phyloP scores from a whole-genome alignment of 2,888 invertebrate genomes.

The Eupithecia pulchellata region DNA sequence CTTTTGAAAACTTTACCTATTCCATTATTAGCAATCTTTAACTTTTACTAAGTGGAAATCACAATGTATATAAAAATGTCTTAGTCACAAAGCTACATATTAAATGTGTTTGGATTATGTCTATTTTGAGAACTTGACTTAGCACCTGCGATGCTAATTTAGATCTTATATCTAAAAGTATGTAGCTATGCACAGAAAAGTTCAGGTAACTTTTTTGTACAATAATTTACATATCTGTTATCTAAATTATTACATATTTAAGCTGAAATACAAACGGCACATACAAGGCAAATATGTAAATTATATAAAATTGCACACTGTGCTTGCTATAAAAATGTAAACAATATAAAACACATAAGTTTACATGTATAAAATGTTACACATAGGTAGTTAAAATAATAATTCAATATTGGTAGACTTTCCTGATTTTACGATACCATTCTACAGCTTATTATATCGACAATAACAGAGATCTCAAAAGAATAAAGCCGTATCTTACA shows the following conservation, averaged over 20 bases:
- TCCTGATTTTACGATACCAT: conserved; percentile 2
- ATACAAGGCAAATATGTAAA: conserved; percentile 34
- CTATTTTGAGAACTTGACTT: conserved; percentile 49
- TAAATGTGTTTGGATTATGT: conserved; percentile 28
- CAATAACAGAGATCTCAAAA: conserved; percentile 38
- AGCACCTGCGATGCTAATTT: conserved; percentile 65
- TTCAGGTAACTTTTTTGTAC: conserved; percentile 81
- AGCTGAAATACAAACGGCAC: conserved; percentile 42
- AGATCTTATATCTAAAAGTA: conserved; percentile 52
- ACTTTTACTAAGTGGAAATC: conserved; percentile 23
- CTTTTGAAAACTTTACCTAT: conserved; percentile 18
- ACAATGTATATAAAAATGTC: conserved; percentile 24
- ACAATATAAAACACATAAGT: conserved; percentile 12
- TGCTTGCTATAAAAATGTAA: conserved; percentile 17
- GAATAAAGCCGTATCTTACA: conserved; percentile 29
- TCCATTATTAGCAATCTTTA: conserved; percentile 21
- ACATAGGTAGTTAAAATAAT: neutral
- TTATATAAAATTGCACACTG: conserved; percentile 33
- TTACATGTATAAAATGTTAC: neutral
- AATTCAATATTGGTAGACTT: conserved; percentile 10
- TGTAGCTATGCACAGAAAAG: conserved; percentile 62
- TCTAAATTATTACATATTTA: conserved; percentile 29
- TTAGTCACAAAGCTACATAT: conserved; percentile 34
- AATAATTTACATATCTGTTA: conserved; percentile 44
- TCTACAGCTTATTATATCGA: conserved; percentile 16